Conservation (phyloP, 2,888 invertebrate genomes). For the Copidosoma aretas region DNA sequence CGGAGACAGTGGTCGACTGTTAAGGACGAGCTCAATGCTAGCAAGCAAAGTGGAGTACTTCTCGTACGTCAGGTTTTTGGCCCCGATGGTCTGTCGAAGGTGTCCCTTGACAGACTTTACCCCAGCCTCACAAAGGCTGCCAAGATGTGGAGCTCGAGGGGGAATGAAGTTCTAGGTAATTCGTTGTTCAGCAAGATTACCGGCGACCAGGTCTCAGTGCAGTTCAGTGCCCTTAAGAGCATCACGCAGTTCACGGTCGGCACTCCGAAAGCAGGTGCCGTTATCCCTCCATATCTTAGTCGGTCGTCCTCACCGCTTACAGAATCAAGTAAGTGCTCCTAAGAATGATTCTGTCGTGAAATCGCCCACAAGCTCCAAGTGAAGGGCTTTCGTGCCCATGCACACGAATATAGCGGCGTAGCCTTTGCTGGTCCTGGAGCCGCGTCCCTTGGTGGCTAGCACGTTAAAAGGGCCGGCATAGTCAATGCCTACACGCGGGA, state of each 20-base stretch:
- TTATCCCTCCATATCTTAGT: slow-evolving; percentile 27
- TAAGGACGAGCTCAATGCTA: neutral
- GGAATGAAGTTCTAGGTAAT: neutral
- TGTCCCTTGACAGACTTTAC: slow-evolving; percentile 10
- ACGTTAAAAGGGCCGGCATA: slow-evolving; percentile 32
- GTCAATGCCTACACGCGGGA: slow-evolving; percentile 13
- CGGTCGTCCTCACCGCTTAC: slow-evolving; percentile 16
- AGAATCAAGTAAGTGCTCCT: slow-evolving; percentile 20
- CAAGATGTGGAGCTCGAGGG: neutral
- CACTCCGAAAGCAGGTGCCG: slow-evolving; percentile 27
- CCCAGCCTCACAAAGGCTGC: slow-evolving; percentile 5
- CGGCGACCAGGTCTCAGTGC: neutral
- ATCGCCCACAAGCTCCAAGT: slow-evolving; percentile 33
- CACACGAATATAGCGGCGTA: slow-evolving; percentile 33
- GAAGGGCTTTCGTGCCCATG: slow-evolving; percentile 26
- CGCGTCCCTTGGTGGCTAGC: slow-evolving; percentile 24
- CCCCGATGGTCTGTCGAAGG: neutral
- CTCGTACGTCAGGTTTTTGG: neutral
- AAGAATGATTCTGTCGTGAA: slow-evolving; percentile 21
- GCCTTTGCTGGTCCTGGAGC: slow-evolving; percentile 26
- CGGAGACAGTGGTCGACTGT: neutral
- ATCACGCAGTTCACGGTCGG: slow-evolving; percentile 14
- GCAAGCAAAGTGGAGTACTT: neutral
- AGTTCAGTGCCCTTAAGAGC: slow-evolving; percentile 5
- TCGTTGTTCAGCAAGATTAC: neutral